Base-by-base conservation (phyloP, 92 coral and sea anemone species). In the Phymanthus crucifer region DNA sequence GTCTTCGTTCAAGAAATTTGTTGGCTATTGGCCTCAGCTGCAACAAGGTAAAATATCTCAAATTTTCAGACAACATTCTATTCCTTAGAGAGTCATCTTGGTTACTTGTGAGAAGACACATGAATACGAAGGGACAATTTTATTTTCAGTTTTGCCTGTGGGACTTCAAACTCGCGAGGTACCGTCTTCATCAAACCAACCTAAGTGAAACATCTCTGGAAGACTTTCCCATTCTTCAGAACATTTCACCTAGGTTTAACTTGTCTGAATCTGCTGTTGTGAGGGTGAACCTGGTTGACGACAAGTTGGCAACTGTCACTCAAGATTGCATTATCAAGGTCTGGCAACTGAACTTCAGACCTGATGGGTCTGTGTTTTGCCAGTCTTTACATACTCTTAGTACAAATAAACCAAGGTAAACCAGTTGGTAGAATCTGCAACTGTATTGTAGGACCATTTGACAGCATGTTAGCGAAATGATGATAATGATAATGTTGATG, bases 251-350 rank as follows among this genome's bases (percentile, higher is more conserved):
- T 32, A 40, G 71, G 4, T 18, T 75, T 21, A 71, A 75, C 52
- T 32, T 84, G 21, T 73, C 91, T 40, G 81, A 75, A 40, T 73
- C 87, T 33, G 90, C 90, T 32, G 92, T 92, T 26, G 86, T 93
- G 64, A 83, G 94, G 36, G 78, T 92, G 66, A 92, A 90, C 73
- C 87, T 92, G 73, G 88, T 87, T 50, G 92, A 87, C 54, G 85
- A 92, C 83, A 92, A 92, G 47, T 57, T 92, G 50, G 97, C 87
- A 8, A 90, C 97, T 50, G 97, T 92, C 6, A 92, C 97, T 29
- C 83, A 82, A 70, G 90, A 92, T 45, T 92, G 97, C 75, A 89
- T 90, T 13, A 87, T 92, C 1, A 87, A 84, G 79, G 89, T 92
- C 29, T 92, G 97, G 97, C 92, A 87, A 72, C 81, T 92, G 32